Evolutionary conservation across 2,888 invertebrate genomes (phyloP), one percentile per base, ranked within the genome.

Genomic region (Octodonta nipae): DNA sequence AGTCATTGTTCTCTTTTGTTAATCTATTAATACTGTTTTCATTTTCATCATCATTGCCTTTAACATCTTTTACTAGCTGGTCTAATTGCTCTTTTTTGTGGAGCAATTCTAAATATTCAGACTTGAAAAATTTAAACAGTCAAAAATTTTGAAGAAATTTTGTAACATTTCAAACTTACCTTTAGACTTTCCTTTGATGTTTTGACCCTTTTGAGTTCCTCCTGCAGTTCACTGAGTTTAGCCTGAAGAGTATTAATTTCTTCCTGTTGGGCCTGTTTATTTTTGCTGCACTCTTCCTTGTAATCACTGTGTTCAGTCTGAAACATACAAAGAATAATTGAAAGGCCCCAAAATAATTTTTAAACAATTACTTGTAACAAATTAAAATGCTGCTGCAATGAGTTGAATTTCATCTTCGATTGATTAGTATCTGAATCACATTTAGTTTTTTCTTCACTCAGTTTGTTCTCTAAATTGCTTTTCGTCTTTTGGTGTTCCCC

Each of bases 381-480:
- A 49, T 69, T 70, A 43, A 65, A 67, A 38, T 68, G 66, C 42
- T 70, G 70, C 39, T 71, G 64, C 31, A 73, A 51, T 4, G 68
- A 66, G 22, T 64, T 65, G 43, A 67, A 70, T 41, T 68, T 65
- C 43, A 68, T 55, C 47, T 68, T 59, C 30, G 64, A 55, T 45
- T 71, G 65, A 33, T 63, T 54, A 30, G 64, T 54, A 20, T 63
- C 58, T 41, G 70, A 70, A 37, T 69, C 64, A 43, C 64, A 58
- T 37, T 60, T 58, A 15, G 59, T 55, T 41, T 61, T 63, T 30
- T 70, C 66, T 35, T 68, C 68, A 35, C 66, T 64, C 29, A 66
- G 43, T 46, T 62, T 63, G 27, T 42, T 44, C 45, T 65, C 65
- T 25, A 69, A 63, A 30, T 65, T 63, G 20, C 63, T 63, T 46